Conservation (phyloP, 1,140 invertebrate genomes). For the Amphibalanus amphitrite region DNA sequence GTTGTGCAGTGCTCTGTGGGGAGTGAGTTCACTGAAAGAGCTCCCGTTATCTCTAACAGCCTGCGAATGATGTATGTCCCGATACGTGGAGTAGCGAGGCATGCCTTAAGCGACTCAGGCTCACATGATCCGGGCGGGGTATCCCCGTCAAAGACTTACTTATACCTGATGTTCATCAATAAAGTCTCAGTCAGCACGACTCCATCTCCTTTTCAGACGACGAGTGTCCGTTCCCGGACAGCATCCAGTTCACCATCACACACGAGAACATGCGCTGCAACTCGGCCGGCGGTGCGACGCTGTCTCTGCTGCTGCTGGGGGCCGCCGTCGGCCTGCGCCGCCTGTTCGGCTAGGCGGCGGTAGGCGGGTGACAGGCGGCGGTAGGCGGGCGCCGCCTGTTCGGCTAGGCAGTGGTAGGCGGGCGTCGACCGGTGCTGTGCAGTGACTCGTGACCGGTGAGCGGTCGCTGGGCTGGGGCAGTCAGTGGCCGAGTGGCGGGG, state of each 20-base stretch:
- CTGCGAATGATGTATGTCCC: not conserved
- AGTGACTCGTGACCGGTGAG: too few relatives aligned
- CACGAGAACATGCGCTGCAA: slow-evolving; percentile 12
- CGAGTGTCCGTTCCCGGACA: slow-evolving; percentile 10
- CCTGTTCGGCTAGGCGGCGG: slow-evolving; percentile 32
- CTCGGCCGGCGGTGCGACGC: slow-evolving; percentile 4
- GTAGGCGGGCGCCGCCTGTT: slow-evolving; percentile 16
- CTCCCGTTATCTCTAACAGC: too few relatives aligned
- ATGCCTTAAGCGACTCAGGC: too few relatives aligned
- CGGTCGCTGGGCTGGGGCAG: too few relatives aligned
- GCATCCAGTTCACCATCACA: slow-evolving; percentile 8
- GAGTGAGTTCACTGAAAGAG: too few relatives aligned
- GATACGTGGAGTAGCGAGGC: not conserved
- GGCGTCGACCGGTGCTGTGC: too few relatives aligned
- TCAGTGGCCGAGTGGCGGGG: too few relatives aligned
- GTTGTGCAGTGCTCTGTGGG: too few relatives aligned
- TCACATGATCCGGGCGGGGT: not conserved
- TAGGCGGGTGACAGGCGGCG: too few relatives aligned
- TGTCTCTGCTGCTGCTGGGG: slow-evolving; percentile 2
- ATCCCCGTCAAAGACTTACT: not conserved
- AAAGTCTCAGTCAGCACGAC: not conserved
- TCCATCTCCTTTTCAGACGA: slow-evolving; percentile 10
- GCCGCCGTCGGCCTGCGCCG: not conserved
- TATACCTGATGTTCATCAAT: not conserved
- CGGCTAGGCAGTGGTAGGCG: slow-evolving; percentile 35